phyloP scores from a whole-genome alignment of 2,113 vertebrate genomes.

The Neogobius melanostomus region DNA sequence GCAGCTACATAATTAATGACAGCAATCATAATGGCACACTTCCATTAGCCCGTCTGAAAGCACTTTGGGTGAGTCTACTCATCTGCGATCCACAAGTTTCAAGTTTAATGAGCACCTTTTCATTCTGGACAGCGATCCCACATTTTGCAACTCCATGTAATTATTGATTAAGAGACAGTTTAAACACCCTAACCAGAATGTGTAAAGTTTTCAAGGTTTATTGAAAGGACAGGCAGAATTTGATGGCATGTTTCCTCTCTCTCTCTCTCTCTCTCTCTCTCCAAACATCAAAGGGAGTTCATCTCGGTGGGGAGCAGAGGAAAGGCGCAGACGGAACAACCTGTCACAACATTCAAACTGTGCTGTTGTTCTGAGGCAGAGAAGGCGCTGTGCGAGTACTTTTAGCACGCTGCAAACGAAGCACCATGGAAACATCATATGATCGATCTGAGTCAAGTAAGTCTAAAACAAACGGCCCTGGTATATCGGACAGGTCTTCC shows the following conservation, averaged over 20 bases:
- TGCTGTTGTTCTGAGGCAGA: constrained; percentile 32
- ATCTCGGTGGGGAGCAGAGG: not conserved
- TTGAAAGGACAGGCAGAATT: not conserved
- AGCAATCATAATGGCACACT: not conserved
- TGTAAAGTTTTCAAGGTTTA: not conserved
- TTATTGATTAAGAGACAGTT: not conserved
- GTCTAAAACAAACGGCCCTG: too few species aligned
- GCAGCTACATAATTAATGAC: not conserved
- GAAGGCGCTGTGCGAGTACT: not conserved
- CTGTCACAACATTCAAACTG: constrained; percentile 53
- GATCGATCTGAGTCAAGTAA: too few species aligned
- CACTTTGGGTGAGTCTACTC: not conserved
- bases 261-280: not conserved
- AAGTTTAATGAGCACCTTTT: not conserved
- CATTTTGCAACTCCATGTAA: not conserved
- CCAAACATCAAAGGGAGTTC: constrained; percentile 23
- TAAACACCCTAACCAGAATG: not conserved
- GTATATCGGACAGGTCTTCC: too few species aligned
- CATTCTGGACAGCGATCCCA: not conserved
- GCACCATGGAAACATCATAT: not conserved
- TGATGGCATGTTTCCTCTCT: not conserved
- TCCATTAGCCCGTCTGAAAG: not conserved
- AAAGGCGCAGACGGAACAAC: constrained; percentile 35
- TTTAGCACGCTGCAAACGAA: constrained; percentile 6
- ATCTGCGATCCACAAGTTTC: not conserved